Evolutionary conservation across 2,888 invertebrate species (phyloP).

Genomic region (Serripes groenlandicus): DNA sequence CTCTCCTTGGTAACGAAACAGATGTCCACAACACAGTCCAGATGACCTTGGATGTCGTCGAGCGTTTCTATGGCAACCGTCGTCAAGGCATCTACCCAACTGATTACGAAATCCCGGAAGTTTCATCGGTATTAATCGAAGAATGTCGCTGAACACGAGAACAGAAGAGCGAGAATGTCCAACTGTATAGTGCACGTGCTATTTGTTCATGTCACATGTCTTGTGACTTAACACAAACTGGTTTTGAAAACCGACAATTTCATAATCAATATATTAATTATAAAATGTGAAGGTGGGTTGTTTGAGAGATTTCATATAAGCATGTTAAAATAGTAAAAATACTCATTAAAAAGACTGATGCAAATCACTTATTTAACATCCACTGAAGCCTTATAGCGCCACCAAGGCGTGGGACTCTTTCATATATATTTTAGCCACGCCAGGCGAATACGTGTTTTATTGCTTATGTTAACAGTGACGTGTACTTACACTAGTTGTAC

Average conservation of each 20-base stretch:
- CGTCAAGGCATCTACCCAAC: conserved; percentile 77
- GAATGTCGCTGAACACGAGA: conserved; percentile 7
- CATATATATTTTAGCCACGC: too few relatives aligned
- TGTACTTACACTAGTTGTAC: too few relatives aligned
- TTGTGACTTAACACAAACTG: background rate
- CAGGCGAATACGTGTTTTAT: too few relatives aligned
- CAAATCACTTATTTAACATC: too few relatives aligned
- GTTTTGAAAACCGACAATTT: background rate
- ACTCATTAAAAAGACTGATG: too few relatives aligned
- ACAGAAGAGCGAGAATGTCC: background rate
- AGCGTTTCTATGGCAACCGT: conserved; percentile 88
- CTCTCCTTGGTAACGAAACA: conserved; percentile 90
- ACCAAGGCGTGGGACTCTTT: too few relatives aligned
- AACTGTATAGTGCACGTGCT: background rate
- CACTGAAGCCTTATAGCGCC: too few relatives aligned
- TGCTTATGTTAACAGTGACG: too few relatives aligned
- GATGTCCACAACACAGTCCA: conserved; percentile 92
- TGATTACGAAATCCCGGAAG: conserved; percentile 75
- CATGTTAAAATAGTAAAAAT: too few relatives aligned
- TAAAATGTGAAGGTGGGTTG: too few relatives aligned
- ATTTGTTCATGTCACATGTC: background rate
- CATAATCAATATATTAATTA: too few relatives aligned
- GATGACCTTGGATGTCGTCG: conserved; percentile 92
- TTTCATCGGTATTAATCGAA: conserved; percentile 35
- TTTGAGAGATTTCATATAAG: too few relatives aligned